Evolutionary conservation across 2,797 vertebrate species (phyloP), one percentile per base, ranked within the genome.

Genomic region (Sandelia bainsii): DNA sequence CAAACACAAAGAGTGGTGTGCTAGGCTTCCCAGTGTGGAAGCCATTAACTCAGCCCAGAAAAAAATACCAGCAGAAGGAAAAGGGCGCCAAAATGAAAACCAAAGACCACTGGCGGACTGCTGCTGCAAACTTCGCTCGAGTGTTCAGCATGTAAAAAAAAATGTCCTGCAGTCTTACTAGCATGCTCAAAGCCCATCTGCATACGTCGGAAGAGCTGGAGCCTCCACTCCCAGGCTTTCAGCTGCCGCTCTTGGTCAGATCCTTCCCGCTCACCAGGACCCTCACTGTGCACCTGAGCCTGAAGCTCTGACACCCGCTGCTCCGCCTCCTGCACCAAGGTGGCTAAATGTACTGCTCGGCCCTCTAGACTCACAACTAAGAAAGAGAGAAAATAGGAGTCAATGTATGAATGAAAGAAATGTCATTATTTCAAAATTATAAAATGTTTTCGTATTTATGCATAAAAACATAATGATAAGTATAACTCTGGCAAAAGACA

Each of bases 221-320:
- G 96, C 52, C 96, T 92, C 97, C 97, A 97, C 75, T 97, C 95
- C 96, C 97, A 98, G 65, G 95, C 94, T 81, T 96, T 96, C 5
- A 98, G 96, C 82, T 97, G 96, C 75, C 96, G 93, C 85, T 97
- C 95, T 50, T 88, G 94, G 53, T 96, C 95, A 0, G 94, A 94
- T 65, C 89, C 93, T 75, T 96, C 95, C 14, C 68, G 82, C 0
- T 94, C 53, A 0, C 58, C 91, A 8, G 95, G 94, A 0, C 90
- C 93, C 75, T 95, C 95, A 0, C 94, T 93, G 20, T 90, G 92
- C 62, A 96, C 95, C 84, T 96, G 95, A 0, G 94, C 93, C 1
- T 82, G 94, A 69, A 97, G 93, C 84, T 97, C 95, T 0, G 93
- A 93, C 42, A 96, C 96, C 0, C 96, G 94, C 84, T 96, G 96